A percentile compares a stretch with the other conserved stretches of the same genome.
phyloP scores from a whole-genome alignment of 2,888 invertebrate genomes.

The Lagria hirta region DNA sequence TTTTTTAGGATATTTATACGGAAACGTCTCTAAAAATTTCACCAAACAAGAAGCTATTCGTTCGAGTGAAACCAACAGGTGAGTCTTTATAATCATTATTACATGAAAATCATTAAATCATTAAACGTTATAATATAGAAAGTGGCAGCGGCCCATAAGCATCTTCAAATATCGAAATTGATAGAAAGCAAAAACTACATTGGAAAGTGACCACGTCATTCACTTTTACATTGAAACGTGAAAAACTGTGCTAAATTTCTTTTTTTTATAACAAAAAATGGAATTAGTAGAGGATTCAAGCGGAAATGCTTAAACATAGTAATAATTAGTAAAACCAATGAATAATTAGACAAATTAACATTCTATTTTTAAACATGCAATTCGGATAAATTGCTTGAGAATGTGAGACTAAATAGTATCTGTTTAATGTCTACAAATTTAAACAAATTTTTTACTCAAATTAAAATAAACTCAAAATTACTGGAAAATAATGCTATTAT shows the following conservation, averaged over 20 bases:
- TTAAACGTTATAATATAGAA: constrained; percentile 13
- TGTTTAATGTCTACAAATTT: too few relatives aligned
- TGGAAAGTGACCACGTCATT: constrained; percentile 19
- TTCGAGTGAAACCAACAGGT: constrained; percentile 61
- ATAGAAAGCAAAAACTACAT: constrained; percentile 18
- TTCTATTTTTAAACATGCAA: too few relatives aligned
- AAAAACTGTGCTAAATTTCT: constrained; percentile 14
- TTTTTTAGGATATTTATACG: constrained; percentile 57
- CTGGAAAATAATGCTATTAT: too few relatives aligned
- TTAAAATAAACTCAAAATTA: too few relatives aligned
- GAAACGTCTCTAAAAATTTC: constrained; percentile 48
- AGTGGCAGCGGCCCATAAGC: constrained; percentile 5
- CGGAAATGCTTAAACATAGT: too few relatives aligned
- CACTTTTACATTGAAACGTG: constrained; percentile 2
- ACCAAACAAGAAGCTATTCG: constrained; percentile 53
- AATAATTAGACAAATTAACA: too few relatives aligned
- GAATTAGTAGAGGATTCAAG: too few relatives aligned
- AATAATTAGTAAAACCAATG: too few relatives aligned
- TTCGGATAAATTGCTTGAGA: too few relatives aligned
- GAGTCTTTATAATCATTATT: constrained; percentile 21
- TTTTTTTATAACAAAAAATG: constrained; percentile 2
- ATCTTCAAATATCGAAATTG: constrained; percentile 13
- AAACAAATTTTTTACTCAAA: too few relatives aligned
- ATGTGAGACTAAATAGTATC: too few relatives aligned
- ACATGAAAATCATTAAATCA: background rate